phyloP scores from a whole-genome alignment of 2,888 invertebrate genomes.

The Hypena proboscidalis region DNA sequence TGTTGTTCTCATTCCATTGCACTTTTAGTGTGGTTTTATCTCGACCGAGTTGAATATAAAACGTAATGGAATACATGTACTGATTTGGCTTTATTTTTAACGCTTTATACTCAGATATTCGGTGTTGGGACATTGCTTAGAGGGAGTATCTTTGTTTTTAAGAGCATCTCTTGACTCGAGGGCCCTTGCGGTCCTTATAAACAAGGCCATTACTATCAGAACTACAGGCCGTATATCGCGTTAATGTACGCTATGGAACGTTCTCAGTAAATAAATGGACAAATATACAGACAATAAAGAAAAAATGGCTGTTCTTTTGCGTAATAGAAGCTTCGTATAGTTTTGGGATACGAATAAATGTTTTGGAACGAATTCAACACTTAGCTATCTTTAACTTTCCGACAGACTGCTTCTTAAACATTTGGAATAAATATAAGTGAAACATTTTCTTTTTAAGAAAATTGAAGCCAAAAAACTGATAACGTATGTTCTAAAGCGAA shows the following conservation, averaged over 20 bases:
- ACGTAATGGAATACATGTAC: constrained; percentile 28
- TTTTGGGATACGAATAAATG: constrained; percentile 5
- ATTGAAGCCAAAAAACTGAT: constrained; percentile 10
- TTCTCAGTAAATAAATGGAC: constrained; percentile 55
- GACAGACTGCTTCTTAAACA: constrained; percentile 3
- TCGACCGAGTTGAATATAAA: constrained; percentile 16
- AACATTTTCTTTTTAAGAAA: not conserved
- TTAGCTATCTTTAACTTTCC: constrained; percentile 16
- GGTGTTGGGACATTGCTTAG: constrained; percentile 40
- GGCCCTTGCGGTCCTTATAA: constrained; percentile 65
- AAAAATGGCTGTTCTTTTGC: constrained; percentile 6
- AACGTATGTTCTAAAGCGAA: constrained; percentile 21
- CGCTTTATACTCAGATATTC: constrained; percentile 36
- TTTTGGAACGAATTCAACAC: constrained; percentile 14
- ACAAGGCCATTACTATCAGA: constrained; percentile 77
- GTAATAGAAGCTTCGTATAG: not conserved
- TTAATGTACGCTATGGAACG: constrained; percentile 66
- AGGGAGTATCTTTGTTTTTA: constrained; percentile 45
- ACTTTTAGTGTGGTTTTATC: constrained; percentile 19
- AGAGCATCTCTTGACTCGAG: constrained; percentile 52
- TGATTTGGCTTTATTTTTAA: constrained; percentile 18
- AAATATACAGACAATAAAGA: constrained; percentile 22
- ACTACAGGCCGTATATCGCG: constrained; percentile 72
- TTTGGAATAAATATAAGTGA: constrained; percentile 10
- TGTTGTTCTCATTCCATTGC: constrained; percentile 37